Conservation (phyloP, 2,888 invertebrate species). For the Shargacucullia verbasci region DNA sequence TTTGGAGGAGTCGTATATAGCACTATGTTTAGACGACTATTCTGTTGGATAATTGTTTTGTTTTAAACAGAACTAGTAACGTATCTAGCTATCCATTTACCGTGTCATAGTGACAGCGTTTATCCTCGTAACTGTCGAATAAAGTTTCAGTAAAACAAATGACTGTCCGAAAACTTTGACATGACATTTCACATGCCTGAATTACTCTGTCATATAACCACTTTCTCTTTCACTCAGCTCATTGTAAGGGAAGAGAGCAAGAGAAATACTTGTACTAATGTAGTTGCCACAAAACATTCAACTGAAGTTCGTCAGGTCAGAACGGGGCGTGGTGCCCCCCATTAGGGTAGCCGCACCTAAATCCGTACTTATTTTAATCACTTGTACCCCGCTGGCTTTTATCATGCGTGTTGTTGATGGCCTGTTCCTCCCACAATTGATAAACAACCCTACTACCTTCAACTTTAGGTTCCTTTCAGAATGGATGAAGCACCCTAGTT, state of each 20-base stretch:
- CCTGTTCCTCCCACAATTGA: constrained; percentile 50
- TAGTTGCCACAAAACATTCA: constrained; percentile 55
- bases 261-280: constrained; percentile 53
- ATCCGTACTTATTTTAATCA: constrained; percentile 87
- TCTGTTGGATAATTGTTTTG: too few relatives aligned
- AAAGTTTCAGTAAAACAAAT: constrained; percentile 26
- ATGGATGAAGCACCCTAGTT: constrained; percentile 42
- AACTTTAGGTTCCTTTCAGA: constrained; percentile 55
- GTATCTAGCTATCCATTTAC: too few relatives aligned
- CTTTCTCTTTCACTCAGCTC: constrained; percentile 31
- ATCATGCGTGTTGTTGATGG: constrained; percentile 80
- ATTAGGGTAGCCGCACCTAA: constrained; percentile 80
- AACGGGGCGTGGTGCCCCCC: constrained; percentile 68
- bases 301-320: constrained; percentile 61
- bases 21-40: too few relatives aligned
- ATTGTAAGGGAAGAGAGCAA: constrained; percentile 19
- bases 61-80: too few relatives aligned
- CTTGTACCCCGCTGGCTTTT: constrained; percentile 79
- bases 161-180: constrained; percentile 14
- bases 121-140: background rate
- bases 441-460: constrained; percentile 57
- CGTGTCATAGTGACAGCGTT: too few relatives aligned
- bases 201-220: constrained; percentile 40
- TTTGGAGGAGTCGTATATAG: background rate
- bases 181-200: constrained; percentile 35